These are phyloP conservation scores for Archips xylosteana DNA, from an alignment of 2,888 invertebrate species.

Conservation along the genomic window DNA sequence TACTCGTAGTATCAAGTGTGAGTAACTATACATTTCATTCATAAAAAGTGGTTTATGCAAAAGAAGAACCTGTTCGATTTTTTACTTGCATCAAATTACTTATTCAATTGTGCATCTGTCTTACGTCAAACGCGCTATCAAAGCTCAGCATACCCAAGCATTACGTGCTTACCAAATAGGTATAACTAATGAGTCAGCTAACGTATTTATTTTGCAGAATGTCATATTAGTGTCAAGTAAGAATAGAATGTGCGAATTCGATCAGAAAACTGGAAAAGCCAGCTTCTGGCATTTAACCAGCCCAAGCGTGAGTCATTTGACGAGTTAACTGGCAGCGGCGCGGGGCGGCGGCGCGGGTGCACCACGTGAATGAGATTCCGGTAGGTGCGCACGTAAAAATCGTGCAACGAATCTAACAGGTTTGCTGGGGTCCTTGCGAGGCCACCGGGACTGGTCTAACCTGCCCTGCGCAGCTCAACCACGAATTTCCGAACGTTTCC, in stretches of 20 bases:
- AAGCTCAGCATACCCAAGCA: background rate
- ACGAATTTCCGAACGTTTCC: constrained; percentile 81
- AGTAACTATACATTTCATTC: constrained; percentile 25
- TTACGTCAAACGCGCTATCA: background rate
- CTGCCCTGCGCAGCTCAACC: constrained; percentile 82
- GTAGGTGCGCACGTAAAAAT: constrained; percentile 86
- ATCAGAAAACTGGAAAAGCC: constrained; percentile 83
- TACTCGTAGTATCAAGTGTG: background rate
- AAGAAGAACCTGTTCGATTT: constrained; percentile 30
- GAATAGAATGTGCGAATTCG: constrained; percentile 78
- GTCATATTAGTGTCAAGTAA: constrained; percentile 57
- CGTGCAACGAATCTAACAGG: constrained; percentile 86
- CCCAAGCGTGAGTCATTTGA: constrained; percentile 83
- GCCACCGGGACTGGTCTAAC: constrained; percentile 85
- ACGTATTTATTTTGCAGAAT: constrained; percentile 50
- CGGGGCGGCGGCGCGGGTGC: constrained; percentile 69
- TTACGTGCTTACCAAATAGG: background rate
- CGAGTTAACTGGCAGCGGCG: constrained; percentile 79
- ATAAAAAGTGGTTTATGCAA: constrained; percentile 25
- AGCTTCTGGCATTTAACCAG: constrained; percentile 82
- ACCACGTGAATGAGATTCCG: constrained; percentile 84
- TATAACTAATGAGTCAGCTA: constrained; percentile 28
- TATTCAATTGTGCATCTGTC: constrained; percentile 2
- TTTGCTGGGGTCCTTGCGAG: constrained; percentile 85
- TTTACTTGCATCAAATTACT: constrained; percentile 13